These are phyloP conservation scores for Pycnomerus fuliginosus DNA, from an alignment of 2,888 invertebrate species.

Conservation along the genomic window DNA sequence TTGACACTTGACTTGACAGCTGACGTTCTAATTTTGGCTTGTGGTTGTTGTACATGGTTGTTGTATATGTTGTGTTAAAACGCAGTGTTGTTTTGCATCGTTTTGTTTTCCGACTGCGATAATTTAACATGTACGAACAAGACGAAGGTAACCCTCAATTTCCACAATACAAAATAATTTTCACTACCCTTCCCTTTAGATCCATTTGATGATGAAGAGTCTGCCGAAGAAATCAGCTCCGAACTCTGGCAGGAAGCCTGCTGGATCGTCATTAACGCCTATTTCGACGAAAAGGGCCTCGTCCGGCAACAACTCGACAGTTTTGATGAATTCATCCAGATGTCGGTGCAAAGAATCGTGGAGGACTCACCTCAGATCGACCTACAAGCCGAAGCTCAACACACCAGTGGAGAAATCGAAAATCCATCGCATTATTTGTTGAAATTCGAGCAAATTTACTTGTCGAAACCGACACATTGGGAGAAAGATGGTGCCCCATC, in stretches of 20 bases:
- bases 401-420: conserved; percentile 90
- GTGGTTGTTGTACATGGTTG: too few species aligned
- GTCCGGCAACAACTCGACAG: conserved; percentile 99
- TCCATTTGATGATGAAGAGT: conserved; percentile 79
- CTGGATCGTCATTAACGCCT: conserved; percentile 99
- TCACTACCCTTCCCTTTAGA: conserved; percentile 33
- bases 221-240: conserved; percentile 94
- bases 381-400: conserved; percentile 96
- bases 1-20: too few species aligned
- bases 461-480: conserved; percentile 99
- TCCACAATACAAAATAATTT: conserved; percentile 9
- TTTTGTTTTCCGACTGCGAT: conserved; percentile 4
- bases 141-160: conserved; percentile 45
- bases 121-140: conserved; percentile 45
- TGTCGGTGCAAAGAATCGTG: conserved; percentile 99
- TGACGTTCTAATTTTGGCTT: too few species aligned
- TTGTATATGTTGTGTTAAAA: too few species aligned
- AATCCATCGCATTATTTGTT: conserved; percentile 86
- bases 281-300: conserved; percentile 99
- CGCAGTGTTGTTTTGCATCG: too few species aligned
- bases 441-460: conserved; percentile 98
- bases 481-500: conserved; percentile 99
- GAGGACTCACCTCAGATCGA: conserved; percentile 99
- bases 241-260: conserved; percentile 99
- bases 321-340: conserved; percentile 99